A percentile compares a stretch with the other conserved stretches of the same genome.
These are phyloP conservation scores for Neria commutata DNA, from an alignment of 2,888 invertebrate genomes.

Conservation along the genomic window DNA sequence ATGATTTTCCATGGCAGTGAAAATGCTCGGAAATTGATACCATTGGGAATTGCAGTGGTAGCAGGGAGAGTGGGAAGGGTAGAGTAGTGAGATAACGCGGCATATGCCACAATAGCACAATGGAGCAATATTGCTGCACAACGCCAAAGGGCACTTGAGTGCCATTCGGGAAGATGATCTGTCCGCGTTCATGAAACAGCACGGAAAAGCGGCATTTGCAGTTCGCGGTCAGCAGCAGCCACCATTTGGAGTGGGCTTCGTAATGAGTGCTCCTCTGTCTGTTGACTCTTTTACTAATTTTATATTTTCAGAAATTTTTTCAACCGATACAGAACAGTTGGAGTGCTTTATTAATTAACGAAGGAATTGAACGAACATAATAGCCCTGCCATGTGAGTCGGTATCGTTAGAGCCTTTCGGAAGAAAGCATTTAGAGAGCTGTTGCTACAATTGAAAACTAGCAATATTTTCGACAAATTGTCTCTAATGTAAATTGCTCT, in stretches of 20 bases:
- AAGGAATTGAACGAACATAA: too few relatives aligned
- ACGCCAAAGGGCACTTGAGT: slow-evolving; percentile 49
- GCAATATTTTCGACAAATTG: too few relatives aligned
- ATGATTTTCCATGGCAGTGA: not conserved
- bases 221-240: not conserved
- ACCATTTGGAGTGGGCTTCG: not conserved
- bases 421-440: not conserved
- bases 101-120: slow-evolving; percentile 38
- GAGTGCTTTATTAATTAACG: too few relatives aligned
- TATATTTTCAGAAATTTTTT: not conserved
- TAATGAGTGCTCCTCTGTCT: not conserved
- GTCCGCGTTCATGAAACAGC: not conserved
- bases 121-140: slow-evolving; percentile 20
- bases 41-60: not conserved
- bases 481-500: too few relatives aligned
- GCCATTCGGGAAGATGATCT: slow-evolving; percentile 18
- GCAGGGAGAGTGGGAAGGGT: not conserved
- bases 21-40: not conserved
- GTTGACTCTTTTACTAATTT: not conserved
- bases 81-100: not conserved
- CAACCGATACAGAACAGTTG: too few relatives aligned
- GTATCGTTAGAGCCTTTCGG: too few relatives aligned
- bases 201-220: not conserved
- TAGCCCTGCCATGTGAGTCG: too few relatives aligned
- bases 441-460: too few relatives aligned